Percentiles rank a stretch among this genome's conserved stretches.
These are phyloP conservation scores for Atethmia centrago DNA, from an alignment of 2,888 invertebrate genomes.

Conservation along the genomic window DNA sequence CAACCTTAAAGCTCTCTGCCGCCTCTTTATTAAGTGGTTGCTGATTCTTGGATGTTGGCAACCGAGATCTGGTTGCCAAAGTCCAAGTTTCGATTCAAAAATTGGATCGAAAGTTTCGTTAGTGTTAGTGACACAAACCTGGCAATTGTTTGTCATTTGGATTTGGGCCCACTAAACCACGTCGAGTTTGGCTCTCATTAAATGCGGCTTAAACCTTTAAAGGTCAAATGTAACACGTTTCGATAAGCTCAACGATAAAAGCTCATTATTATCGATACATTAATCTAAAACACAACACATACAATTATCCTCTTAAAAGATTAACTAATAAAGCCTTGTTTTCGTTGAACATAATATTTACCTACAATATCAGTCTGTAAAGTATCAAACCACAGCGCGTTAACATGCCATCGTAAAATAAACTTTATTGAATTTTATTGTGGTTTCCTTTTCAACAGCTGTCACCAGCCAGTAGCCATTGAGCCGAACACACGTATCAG, in stretches of 20 bases:
- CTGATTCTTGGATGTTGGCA: too few relatives aligned
- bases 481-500: neutral
- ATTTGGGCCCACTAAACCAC: neutral
- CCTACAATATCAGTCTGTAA: constrained; percentile 19
- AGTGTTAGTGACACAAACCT: neutral
- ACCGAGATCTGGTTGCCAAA: neutral
- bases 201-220: neutral
- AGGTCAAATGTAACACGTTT: neutral
- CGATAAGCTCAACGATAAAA: neutral
- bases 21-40: too few relatives aligned
- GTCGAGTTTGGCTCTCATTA: neutral
- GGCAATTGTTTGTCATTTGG: neutral
- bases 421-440: constrained; percentile 44
- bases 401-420: constrained; percentile 33
- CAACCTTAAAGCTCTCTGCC: too few relatives aligned
- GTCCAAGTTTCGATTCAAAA: neutral
- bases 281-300: neutral
- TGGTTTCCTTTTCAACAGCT: constrained; percentile 33
- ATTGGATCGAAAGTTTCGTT: neutral
- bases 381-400: constrained; percentile 19
- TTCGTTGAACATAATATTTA: constrained; percentile 11
- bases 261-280: neutral
- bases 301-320: constrained; percentile 2
- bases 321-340: constrained; percentile 1
- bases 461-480: neutral